phyloP scores from a whole-genome alignment of 2,113 vertebrate genomes.

The Eretmochelys imbricata region DNA sequence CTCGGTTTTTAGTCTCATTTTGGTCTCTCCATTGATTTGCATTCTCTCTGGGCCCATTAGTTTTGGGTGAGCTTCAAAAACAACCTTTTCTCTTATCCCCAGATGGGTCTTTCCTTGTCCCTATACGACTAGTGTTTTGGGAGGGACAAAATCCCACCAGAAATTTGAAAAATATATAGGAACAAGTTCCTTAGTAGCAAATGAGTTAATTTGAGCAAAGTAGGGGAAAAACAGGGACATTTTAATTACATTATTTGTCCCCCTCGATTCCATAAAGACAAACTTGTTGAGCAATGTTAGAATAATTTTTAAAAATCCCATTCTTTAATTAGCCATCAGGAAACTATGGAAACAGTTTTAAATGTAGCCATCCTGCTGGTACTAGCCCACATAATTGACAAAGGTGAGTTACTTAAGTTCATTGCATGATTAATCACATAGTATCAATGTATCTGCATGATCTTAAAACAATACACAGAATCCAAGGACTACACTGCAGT shows the following conservation, averaged over 20 bases:
- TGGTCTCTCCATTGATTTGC: background rate
- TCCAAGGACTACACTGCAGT: background rate
- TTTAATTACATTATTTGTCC: background rate
- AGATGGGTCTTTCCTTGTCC: background rate
- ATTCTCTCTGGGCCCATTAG: background rate
- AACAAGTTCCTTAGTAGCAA: background rate
- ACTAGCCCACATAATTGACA: background rate
- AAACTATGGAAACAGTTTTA: constrained; percentile 10
- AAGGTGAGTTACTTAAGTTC: background rate
- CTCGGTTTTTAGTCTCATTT: background rate
- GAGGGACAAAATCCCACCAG: background rate
- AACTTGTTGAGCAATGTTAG: background rate
- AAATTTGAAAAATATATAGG: background rate
- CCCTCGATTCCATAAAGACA: background rate
- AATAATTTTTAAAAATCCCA: background rate
- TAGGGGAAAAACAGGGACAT: background rate
- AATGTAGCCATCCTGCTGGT: background rate
- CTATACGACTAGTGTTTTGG: background rate
- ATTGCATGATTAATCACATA: background rate
- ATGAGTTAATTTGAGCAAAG: background rate
- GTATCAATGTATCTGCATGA: background rate
- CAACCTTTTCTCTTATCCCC: rapidly evolving
- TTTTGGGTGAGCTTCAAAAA: background rate
- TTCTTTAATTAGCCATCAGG: background rate
- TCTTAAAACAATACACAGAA: constrained; percentile 15